Conservation (phyloP, 2,888 invertebrate genomes). For the Oligia fasciuncula region DNA sequence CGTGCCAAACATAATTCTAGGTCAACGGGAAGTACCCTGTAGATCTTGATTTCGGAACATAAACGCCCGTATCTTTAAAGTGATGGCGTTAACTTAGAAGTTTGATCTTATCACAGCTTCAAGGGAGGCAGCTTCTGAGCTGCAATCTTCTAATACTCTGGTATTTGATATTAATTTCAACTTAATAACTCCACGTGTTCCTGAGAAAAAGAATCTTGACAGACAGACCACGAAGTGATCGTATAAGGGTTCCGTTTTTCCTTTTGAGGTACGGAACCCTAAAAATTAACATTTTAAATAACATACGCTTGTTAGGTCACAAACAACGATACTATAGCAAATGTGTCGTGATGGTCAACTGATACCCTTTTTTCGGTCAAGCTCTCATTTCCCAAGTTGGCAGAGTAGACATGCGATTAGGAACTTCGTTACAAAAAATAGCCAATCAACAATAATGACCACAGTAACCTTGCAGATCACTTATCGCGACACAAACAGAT, state of each 20-base stretch:
- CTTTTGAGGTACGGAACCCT: too few species aligned
- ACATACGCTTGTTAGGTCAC: neutral
- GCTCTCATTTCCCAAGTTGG: neutral
- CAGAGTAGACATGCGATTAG: neutral
- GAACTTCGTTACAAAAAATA: neutral
- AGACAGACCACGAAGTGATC: too few species aligned
- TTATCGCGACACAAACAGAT: slow-evolving; percentile 24
- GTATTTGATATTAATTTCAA: too few species aligned
- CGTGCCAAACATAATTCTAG: too few species aligned
- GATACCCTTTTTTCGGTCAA: neutral
- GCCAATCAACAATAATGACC: neutral
- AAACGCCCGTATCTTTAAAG: neutral
- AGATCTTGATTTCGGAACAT: neutral
- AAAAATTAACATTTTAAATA: neutral
- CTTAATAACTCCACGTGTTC: too few species aligned
- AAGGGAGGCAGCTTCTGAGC: neutral
- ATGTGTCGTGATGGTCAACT: neutral
- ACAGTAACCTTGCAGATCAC: slow-evolving; percentile 14
- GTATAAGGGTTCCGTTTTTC: too few species aligned
- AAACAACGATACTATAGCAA: too few species aligned
- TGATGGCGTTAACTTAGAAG: neutral
- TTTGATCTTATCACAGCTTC: neutral
- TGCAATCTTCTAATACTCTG: too few species aligned
- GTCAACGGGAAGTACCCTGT: too few species aligned
- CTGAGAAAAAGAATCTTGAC: too few species aligned